These are phyloP conservation scores for Oligia strigilis DNA, from an alignment of 2,888 invertebrate species.

Conservation along the genomic window DNA sequence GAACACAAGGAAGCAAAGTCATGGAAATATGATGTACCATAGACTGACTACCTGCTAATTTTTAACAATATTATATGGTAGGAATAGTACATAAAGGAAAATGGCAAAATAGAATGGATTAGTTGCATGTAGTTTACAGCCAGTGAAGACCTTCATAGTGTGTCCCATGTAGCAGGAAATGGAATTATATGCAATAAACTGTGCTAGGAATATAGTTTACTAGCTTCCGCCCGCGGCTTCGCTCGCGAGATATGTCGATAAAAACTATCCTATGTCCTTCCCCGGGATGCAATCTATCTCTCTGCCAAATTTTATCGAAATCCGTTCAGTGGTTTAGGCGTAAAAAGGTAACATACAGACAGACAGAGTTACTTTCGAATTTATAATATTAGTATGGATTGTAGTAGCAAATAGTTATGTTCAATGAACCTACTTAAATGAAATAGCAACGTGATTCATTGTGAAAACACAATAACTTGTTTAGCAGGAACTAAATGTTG, in stretches of 20 bases:
- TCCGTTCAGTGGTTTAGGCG: too few relatives aligned
- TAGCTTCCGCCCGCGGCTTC: too few relatives aligned
- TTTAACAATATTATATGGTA: neutral
- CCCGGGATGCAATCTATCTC: too few relatives aligned
- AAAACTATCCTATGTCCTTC: too few relatives aligned
- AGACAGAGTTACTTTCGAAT: too few relatives aligned
- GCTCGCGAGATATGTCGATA: too few relatives aligned
- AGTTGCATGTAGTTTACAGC: neutral
- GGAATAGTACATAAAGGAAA: neutral
- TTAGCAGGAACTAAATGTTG: conserved; percentile 4
- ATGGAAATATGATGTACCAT: conserved; percentile 1
- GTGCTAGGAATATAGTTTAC: neutral
- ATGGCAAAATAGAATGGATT: conserved; percentile 5
- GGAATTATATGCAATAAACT: neutral
- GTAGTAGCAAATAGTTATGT: neutral
- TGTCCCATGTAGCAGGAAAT: neutral
- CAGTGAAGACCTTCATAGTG: neutral
- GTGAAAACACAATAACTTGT: neutral
- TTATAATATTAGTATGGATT: neutral
- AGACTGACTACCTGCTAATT: neutral
- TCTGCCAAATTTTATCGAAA: too few relatives aligned
- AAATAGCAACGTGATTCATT: conserved; percentile 26
- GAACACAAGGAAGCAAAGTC: conserved; percentile 12
- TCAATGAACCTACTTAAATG: conserved; percentile 11
- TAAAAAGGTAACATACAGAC: too few relatives aligned